Conservation (phyloP, 2,888 invertebrate genomes). For the Vandiemenella viatica region DNA sequence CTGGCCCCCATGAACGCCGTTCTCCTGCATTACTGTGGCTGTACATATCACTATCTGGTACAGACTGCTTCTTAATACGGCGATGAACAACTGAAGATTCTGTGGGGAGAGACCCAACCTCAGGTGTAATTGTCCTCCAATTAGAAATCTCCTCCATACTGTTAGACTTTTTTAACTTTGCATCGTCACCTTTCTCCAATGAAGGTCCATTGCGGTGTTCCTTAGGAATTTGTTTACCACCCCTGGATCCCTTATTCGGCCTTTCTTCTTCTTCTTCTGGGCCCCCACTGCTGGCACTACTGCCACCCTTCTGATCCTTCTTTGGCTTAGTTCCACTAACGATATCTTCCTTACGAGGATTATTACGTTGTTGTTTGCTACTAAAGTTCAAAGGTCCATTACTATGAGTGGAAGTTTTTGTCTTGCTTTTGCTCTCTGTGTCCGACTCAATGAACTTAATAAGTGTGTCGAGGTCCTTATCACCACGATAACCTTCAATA, state of each 20-base stretch:
- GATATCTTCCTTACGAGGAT: constrained; percentile 4
- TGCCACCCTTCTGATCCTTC: constrained; percentile 32
- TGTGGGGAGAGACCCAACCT: neutral
- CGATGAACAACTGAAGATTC: neutral
- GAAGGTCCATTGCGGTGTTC: constrained; percentile 31
- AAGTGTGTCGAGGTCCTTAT: constrained; percentile 60
- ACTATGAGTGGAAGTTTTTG: constrained; percentile 22
- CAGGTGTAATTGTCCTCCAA: constrained; percentile 53
- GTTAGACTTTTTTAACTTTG: constrained; percentile 51
- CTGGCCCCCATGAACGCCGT: constrained; percentile 52
- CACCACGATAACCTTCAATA: constrained; percentile 64
- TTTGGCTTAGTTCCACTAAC: constrained; percentile 4
- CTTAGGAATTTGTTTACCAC: constrained; percentile 20
- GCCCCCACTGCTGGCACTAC: constrained; percentile 23
- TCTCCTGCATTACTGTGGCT: constrained; percentile 25
- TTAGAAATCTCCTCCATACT: constrained; percentile 70
- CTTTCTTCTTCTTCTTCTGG: constrained; percentile 20
- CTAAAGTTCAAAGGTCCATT: constrained; percentile 17
- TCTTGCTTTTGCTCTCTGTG: constrained; percentile 25
- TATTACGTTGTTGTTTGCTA: constrained; percentile 8
- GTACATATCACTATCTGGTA: constrained; percentile 25
- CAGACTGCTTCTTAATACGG: constrained; percentile 21
- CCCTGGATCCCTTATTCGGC: neutral
- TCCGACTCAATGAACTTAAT: constrained; percentile 60
- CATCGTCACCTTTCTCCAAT: constrained; percentile 20